Evolutionary conservation across 2,113 vertebrate species (phyloP).

Genomic region (Crotalus horridus): DNA sequence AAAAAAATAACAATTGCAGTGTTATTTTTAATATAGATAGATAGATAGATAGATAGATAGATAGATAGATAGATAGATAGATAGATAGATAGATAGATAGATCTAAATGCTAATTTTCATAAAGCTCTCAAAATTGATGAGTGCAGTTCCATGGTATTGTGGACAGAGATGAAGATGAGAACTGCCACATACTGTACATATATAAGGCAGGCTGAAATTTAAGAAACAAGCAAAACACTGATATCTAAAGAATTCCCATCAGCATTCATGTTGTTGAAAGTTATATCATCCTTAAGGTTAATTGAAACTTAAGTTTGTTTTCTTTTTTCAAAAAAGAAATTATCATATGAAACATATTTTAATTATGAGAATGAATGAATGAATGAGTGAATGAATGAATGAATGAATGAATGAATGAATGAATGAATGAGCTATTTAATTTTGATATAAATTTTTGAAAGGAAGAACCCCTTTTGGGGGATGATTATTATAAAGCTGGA

Average conservation of each 20-base stretch:
- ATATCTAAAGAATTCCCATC: not conserved
- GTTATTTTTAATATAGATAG: not conserved
- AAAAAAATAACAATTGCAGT: not conserved
- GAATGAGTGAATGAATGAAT: not conserved
- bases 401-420: not conserved
- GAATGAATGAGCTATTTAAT: not conserved
- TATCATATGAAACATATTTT: not conserved
- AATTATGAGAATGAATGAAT: not conserved
- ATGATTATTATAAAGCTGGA: not conserved
- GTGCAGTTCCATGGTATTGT: not conserved
- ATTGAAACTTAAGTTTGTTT: not conserved
- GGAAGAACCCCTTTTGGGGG: not conserved
- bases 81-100: no score
- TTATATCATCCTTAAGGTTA: not conserved
- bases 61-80: no score
- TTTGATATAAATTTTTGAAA: not conserved
- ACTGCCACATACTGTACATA: not conserved
- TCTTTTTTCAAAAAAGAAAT: not conserved
- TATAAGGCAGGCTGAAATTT: not conserved
- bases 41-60: no score
- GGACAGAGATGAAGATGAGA: not conserved
- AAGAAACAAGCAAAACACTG: not conserved
- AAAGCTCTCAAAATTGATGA: not conserved
- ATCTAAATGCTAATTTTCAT: not conserved
- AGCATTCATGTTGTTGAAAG: not conserved